phyloP scores from a whole-genome alignment of 2,797 vertebrate species.

The Gallirallus australis region DNA sequence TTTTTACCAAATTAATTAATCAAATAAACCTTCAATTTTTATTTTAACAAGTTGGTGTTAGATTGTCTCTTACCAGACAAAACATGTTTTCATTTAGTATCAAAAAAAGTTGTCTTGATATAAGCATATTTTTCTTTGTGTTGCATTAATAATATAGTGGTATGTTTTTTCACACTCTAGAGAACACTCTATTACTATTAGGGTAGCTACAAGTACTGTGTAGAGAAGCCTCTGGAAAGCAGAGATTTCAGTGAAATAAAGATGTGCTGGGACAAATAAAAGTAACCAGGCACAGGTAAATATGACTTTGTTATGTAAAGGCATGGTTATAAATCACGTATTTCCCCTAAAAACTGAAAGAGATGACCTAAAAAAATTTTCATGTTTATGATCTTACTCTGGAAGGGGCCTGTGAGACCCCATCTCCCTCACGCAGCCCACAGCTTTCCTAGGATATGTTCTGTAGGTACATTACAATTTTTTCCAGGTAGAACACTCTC shows the following conservation, averaged over 20 bases:
- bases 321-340: not conserved
- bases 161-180: not conserved
- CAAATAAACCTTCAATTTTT: not conserved
- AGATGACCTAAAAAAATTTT: fast-evolving
- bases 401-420: not conserved
- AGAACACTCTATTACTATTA: not conserved
- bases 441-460: not conserved
- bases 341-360: not conserved
- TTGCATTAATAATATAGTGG: fast-evolving
- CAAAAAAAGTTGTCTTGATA: not conserved
- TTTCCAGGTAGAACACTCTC: not conserved
- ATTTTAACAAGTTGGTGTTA: not conserved
- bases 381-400: not conserved
- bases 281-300: not conserved
- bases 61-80: not conserved
- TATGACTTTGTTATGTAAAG: not conserved
- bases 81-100: not conserved
- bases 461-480: not conserved
- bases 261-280: not conserved
- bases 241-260: not conserved
- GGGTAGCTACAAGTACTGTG: not conserved
- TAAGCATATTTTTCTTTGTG: not conserved
- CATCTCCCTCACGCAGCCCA: fast-evolving
- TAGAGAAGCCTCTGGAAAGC: not conserved
- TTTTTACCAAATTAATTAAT: conserved; percentile 16